Conservation (phyloP, 1,140 invertebrate species). For the Sitophilus oryzae region DNA sequence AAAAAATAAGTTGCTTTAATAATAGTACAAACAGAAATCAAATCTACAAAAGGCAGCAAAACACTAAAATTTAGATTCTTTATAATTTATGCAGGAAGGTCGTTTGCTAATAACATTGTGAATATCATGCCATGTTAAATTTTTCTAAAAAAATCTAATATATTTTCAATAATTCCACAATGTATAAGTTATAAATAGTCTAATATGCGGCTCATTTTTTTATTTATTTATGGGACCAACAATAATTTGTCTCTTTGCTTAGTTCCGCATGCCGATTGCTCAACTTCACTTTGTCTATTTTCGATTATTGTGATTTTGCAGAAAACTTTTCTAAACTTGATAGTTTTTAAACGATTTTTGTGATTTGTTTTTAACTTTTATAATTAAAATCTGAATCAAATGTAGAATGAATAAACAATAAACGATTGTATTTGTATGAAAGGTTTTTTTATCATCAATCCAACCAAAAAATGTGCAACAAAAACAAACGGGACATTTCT, state of each 20-base stretch:
- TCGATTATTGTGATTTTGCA: not conserved
- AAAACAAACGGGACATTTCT: no score
- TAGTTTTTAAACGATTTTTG: not conserved
- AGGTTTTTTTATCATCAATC: not conserved
- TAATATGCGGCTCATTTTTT: not conserved
- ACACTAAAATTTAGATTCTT: not conserved
- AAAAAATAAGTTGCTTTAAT: not conserved
- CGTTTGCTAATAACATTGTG: not conserved
- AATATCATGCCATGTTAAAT: not conserved
- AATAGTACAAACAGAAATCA: not conserved
- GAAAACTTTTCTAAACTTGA: not conserved
- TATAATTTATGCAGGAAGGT: not conserved
- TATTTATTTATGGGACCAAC: not conserved
- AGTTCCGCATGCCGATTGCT: not conserved
- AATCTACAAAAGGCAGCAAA: not conserved
- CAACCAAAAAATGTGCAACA: no score
- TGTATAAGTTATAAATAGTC: not conserved
- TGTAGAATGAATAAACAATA: not conserved
- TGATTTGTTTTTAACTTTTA: not conserved
- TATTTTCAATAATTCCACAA: not conserved
- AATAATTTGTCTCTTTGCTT: not conserved
- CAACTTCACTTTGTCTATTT: not conserved
- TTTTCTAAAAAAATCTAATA: no score
- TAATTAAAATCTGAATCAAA: not conserved
- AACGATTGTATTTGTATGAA: not conserved